These are phyloP conservation scores for Coptodon bakossiorum DNA, from an alignment of 2,113 vertebrate genomes.

Conservation along the genomic window DNA sequence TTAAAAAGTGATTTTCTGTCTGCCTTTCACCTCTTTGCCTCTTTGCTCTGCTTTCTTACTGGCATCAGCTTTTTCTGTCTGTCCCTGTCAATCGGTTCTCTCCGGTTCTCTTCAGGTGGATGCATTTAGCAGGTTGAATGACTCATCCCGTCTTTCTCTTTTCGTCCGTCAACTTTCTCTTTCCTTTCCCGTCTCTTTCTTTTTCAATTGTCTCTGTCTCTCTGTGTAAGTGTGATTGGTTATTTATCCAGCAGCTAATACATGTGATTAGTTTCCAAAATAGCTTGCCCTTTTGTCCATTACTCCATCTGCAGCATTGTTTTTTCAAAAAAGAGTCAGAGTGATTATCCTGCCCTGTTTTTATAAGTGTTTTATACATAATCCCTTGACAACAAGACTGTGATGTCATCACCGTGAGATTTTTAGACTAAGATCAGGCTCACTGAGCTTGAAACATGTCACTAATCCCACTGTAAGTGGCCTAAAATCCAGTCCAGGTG, in stretches of 20 bases:
- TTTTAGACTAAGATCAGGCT: constrained; percentile 12
- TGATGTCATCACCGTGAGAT: constrained; percentile 32
- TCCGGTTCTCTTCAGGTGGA: neutral
- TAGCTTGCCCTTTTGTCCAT: constrained; percentile 13
- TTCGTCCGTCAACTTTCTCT: neutral
- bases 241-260: neutral
- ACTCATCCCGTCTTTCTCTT: neutral
- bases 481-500: neutral
- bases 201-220: neutral
- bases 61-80: neutral
- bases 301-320: neutral
- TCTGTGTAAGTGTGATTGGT: neutral
- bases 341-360: constrained; percentile 2
- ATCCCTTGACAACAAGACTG: neutral
- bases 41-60: constrained; percentile 18
- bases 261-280: neutral
- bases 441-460: neutral
- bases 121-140: neutral
- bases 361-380: neutral
- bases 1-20: constrained; percentile 46
- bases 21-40: constrained; percentile 29
- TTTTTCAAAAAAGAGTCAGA: neutral
- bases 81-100: neutral
- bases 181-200: neutral
- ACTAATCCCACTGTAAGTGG: constrained; percentile 33